phyloP scores from a whole-genome alignment of 2,113 vertebrate genomes.

The Sinocyclocheilus grahami region DNA sequence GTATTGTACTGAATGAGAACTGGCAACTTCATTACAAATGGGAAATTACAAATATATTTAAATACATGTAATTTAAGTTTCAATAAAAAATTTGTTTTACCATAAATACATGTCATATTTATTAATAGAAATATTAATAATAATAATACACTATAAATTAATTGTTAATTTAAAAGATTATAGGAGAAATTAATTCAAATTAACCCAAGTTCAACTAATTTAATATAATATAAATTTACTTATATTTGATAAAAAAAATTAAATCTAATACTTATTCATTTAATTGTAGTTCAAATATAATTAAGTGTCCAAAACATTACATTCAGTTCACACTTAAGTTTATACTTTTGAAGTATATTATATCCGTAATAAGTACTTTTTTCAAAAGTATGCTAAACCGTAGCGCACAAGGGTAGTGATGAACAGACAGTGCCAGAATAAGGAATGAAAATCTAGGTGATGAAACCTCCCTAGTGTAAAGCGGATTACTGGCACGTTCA shows the following conservation, averaged over 20 bases:
- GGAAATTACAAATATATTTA: no score
- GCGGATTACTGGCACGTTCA: constrained; percentile 29
- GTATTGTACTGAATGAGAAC: background rate
- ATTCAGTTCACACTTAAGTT: background rate
- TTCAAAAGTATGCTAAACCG: background rate
- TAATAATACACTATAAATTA: no score
- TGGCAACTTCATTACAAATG: no score
- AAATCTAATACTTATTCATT: background rate
- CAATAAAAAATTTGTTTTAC: no score
- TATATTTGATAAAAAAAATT: no score
- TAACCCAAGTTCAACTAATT: background rate
- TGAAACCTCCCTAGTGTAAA: background rate
- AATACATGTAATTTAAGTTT: no score
- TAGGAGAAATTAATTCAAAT: no score
- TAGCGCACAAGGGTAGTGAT: background rate
- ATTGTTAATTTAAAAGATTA: no score
- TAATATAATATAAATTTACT: background rate
- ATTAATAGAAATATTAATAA: no score
- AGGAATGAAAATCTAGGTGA: background rate
- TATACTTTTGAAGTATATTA: background rate
- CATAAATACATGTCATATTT: no score
- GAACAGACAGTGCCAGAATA: background rate
- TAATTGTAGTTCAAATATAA: background rate
- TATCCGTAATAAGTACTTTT: background rate
- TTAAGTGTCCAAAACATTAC: background rate